phyloP scores from a whole-genome alignment of 2,113 vertebrate genomes.

The Neodontobutis hainanensis region DNA sequence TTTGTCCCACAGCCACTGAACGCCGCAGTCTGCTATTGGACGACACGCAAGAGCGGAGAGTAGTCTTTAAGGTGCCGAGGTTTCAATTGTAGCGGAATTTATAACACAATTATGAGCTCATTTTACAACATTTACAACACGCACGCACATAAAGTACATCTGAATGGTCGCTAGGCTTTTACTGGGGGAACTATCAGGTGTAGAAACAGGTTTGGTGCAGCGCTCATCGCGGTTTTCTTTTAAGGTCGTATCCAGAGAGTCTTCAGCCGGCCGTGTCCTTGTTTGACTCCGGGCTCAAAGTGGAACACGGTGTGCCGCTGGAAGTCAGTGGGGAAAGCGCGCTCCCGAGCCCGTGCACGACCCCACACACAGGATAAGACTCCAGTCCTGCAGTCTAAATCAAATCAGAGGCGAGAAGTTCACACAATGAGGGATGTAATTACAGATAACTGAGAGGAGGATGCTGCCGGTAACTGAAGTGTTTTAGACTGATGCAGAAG shows the following conservation, averaged over 20 bases:
- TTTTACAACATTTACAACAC: background rate
- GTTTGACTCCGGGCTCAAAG: conserved; percentile 59
- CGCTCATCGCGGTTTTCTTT: conserved; percentile 8
- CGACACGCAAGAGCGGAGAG: conserved; percentile 9
- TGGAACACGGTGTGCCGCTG: conserved; percentile 66
- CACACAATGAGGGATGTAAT: conserved; percentile 18
- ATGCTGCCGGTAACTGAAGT: conserved; percentile 4
- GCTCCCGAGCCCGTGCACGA: conserved; percentile 11
- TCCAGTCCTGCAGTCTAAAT: conserved; percentile 7
- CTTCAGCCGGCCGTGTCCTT: conserved; percentile 64
- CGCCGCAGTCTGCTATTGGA: conserved; percentile 50
- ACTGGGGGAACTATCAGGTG: no score
- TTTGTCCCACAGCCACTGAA: conserved; percentile 30
- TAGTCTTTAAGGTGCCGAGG: conserved; percentile 52
- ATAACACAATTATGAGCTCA: conserved; percentile 8
- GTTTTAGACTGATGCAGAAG: conserved; percentile 5
- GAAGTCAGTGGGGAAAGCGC: conserved; percentile 25
- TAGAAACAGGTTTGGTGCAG: no score
- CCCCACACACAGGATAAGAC: conserved; percentile 35
- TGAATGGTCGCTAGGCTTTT: no score
- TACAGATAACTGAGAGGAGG: background rate
- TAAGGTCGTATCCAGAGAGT: conserved; percentile 54
- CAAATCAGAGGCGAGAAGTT: conserved; percentile 7
- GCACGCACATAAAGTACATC: background rate
- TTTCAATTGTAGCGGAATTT: conserved; percentile 45